These are phyloP conservation scores for Goniozus legneri DNA, from an alignment of 1,140 invertebrate genomes.

Conservation along the genomic window DNA sequence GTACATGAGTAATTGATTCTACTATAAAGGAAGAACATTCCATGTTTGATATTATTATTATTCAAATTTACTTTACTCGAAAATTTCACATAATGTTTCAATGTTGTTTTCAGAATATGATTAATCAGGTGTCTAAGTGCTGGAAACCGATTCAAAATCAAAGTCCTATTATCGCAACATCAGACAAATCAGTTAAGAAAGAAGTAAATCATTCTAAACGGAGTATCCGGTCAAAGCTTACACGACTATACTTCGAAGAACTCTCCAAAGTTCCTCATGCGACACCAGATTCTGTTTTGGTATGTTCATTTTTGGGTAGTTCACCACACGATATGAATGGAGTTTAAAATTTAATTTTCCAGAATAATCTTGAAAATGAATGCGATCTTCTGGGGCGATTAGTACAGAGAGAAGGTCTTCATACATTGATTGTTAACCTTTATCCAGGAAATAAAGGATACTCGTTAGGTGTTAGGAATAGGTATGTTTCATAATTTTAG, in stretches of 20 bases:
- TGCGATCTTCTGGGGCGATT: constrained; percentile 82
- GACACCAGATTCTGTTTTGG: constrained; percentile 51
- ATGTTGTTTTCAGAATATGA: constrained; percentile 38
- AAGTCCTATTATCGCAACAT: constrained; percentile 26
- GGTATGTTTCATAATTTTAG: too few relatives aligned
- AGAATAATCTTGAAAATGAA: constrained; percentile 68
- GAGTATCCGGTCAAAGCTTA: constrained; percentile 49
- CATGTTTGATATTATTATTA: constrained; percentile 1
- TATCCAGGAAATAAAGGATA: constrained; percentile 90
- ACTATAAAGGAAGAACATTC: too few relatives aligned
- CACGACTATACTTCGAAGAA: constrained; percentile 51
- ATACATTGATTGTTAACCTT: constrained; percentile 85
- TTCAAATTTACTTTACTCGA: constrained; percentile 1
- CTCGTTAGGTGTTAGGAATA: constrained; percentile 71
- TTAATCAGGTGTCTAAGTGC: constrained; percentile 41
- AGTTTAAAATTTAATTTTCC: constrained; percentile 19
- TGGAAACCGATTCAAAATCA: constrained; percentile 35
- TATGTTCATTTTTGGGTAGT: constrained; percentile 21
- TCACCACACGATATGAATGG: not conserved
- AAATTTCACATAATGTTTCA: constrained; percentile 3
- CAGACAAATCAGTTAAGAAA: constrained; percentile 39
- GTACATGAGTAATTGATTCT: too few relatives aligned
- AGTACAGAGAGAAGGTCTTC: constrained; percentile 77
- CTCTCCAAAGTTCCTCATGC: constrained; percentile 48
- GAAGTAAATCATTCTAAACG: constrained; percentile 46